Percentiles rank a stretch among this genome's conserved stretches.
phyloP scores from a whole-genome alignment of 2,797 vertebrate genomes.

The Gymnothorax reevesii region DNA sequence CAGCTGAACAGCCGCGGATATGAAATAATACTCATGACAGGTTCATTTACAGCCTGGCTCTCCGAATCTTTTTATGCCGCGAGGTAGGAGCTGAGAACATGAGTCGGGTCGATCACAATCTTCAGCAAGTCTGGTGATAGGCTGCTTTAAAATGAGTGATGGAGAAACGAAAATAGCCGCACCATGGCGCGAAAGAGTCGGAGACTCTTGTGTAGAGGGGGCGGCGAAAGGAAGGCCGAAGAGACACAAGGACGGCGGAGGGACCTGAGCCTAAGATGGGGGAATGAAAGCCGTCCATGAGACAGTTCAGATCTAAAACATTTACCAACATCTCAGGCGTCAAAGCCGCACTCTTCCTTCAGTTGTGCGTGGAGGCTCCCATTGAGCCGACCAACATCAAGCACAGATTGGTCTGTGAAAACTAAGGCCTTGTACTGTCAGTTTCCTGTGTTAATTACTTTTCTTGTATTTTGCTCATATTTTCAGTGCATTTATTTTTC shows the following conservation, averaged over 20 bases:
- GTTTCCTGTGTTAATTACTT: no score
- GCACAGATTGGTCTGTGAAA: not conserved
- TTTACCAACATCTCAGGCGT: not conserved
- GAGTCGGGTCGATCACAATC: no score
- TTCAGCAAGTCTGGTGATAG: no score
- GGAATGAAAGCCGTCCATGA: slow-evolving; percentile 17
- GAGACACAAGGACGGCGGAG: slow-evolving; percentile 34
- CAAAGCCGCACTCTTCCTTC: not conserved
- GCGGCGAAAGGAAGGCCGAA: slow-evolving; percentile 30
- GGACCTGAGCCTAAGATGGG: slow-evolving; percentile 18
- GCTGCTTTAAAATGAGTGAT: no score
- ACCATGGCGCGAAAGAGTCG: slow-evolving; percentile 63
- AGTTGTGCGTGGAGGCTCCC: not conserved
- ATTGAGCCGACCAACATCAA: not conserved
- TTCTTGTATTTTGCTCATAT: no score
- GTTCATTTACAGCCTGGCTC: no score
- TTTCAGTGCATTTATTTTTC: no score
- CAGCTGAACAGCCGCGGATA: no score
- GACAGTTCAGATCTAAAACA: not conserved
- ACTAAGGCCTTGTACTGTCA: not conserved
- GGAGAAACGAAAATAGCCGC: no score
- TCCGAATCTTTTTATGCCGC: no score
- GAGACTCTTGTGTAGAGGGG: slow-evolving; percentile 33
- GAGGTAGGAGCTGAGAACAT: no score
- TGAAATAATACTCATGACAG: no score